A percentile compares a stretch with the other conserved stretches of the same genome.
phyloP scores from a whole-genome alignment of 2,888 invertebrate species.

The Acrobasis repandana region DNA sequence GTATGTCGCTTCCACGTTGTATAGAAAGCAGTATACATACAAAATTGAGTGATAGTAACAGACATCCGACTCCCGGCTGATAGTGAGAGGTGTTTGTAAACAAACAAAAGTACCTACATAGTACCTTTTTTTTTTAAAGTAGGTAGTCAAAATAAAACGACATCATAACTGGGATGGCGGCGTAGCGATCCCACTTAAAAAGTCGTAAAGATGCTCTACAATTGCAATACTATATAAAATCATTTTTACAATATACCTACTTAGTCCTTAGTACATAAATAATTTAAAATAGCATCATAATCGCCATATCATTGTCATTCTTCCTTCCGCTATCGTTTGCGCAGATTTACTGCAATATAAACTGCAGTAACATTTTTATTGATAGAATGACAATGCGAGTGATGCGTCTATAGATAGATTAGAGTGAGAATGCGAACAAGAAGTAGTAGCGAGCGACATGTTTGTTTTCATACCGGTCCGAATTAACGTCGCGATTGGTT shows the following conservation, averaged over 20 bases:
- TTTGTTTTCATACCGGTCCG: conserved; percentile 82
- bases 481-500: conserved; percentile 82
- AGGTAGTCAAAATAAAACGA: not conserved
- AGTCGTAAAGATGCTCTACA: not conserved
- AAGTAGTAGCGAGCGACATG: conserved; percentile 68
- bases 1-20: too few relatives aligned
- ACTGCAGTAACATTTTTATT: conserved; percentile 55
- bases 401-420: conserved; percentile 58
- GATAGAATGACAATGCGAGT: conserved; percentile 52
- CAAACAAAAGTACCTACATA: not conserved
- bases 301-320: not conserved
- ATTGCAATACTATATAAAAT: too few relatives aligned
- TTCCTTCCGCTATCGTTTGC: conserved; percentile 26
- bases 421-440: conserved; percentile 51
- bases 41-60: not conserved
- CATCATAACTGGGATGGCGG: not conserved
- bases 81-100: not conserved
- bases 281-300: not conserved
- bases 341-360: conserved; percentile 34
- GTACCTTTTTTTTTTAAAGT: too few relatives aligned
- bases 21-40: too few relatives aligned
- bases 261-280: too few relatives aligned
- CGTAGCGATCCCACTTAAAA: not conserved
- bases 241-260: too few relatives aligned
- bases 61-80: not conserved